Evolutionary conservation across 2,797 vertebrate genomes (phyloP), one percentile per base, ranked within the genome.

Genomic region (Crocidura indochinensis): DNA sequence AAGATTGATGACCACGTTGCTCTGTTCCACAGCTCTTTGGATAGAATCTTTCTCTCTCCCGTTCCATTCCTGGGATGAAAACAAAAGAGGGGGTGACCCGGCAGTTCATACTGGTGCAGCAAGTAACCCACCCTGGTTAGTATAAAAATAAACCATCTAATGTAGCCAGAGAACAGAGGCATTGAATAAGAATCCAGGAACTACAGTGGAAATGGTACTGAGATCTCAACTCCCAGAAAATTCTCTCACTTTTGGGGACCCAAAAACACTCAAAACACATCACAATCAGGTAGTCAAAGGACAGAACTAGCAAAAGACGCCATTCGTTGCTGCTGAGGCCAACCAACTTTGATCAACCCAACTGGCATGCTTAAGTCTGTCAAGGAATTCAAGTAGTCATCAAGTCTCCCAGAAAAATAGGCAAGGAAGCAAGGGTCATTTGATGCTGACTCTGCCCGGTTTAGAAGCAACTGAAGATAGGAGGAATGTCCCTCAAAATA

Each of bases 1-100:
- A 62, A 99, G 98, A 88, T 99, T 99, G 97, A 99, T 99, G 96
- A 99, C 99, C 69, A 99, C 99, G 9, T 98, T 98, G 76, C 99
- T 99, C 97, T 99, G 96, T 82, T 99, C 97, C 82, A 99, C 87
- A 0, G 98, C 99, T 94, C 92, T 98, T 94, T 96, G 97, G 94
- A 98, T 99, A 67, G 99, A 98, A 79, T 99, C 98, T 96, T 98
- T 98, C 97, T 99, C 97, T 92, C 96, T 98, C 0, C 97, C 95
- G 71, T 99, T 97, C 99, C 99, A 99, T 78, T 99, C 99, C 99
- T 99, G 51, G 51, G 38, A 69, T 24, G 60, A 72, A 74, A 87
- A 15, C 5, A 20, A 20, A 1, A 27, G 19, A 2, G 10, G n/a
- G 53, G 3, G 8, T 1, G n/a, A 27, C 76, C 62, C 10, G 19